Evolutionary conservation across 1,140 invertebrate genomes (phyloP).

Genomic region (Catajapyx aquilonaris): DNA sequence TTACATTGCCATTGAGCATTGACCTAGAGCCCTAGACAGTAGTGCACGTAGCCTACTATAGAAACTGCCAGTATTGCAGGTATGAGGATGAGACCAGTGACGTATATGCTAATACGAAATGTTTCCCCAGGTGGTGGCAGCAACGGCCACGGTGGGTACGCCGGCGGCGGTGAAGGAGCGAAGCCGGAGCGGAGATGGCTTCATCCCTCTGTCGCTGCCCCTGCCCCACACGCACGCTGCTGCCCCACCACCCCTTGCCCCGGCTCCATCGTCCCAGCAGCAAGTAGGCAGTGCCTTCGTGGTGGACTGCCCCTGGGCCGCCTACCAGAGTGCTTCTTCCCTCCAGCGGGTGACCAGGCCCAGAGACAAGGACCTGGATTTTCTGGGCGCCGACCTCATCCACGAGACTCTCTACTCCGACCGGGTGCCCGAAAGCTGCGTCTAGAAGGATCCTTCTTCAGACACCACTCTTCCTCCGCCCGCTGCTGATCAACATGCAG

Average conservation of each 20-base stretch:
- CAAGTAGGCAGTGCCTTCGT: constrained; percentile 1
- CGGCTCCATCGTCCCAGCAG: too few species aligned
- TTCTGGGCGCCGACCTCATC: background rate
- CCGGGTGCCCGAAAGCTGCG: background rate
- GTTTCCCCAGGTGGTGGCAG: background rate
- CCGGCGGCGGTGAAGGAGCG: too few species aligned
- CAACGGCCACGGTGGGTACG: too few species aligned
- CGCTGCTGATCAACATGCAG: too few species aligned
- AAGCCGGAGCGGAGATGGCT: too few species aligned
- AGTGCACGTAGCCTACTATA: too few species aligned
- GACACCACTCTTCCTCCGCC: too few species aligned
- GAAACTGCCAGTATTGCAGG: too few species aligned
- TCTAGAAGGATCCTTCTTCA: too few species aligned
- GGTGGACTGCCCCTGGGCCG: background rate
- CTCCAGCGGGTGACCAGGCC: background rate
- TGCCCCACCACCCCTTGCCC: background rate
- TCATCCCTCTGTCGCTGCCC: background rate
- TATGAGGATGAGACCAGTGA: too few species aligned
- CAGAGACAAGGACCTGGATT: background rate
- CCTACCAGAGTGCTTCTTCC: background rate
- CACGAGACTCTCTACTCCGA: background rate
- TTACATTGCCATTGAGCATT: too few species aligned
- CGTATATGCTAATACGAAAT: background rate
- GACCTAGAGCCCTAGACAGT: too few species aligned
- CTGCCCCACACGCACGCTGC: background rate